phyloP scores from a whole-genome alignment of 2,888 invertebrate species.

The Noctua comes region DNA sequence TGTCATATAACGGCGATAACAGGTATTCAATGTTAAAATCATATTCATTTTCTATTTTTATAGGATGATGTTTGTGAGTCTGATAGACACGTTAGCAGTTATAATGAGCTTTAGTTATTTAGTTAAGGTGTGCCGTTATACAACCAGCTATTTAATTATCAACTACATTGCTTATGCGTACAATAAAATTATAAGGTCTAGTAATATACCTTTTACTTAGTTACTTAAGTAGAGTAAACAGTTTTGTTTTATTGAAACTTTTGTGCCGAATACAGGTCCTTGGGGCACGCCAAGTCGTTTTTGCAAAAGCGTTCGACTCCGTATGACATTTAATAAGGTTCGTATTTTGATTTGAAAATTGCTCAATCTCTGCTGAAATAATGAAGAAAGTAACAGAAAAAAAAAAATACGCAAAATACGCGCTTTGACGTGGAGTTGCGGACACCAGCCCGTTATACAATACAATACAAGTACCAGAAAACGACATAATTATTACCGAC shows the following conservation, averaged over 20 bases:
- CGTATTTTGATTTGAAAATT: neutral
- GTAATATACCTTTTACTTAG: neutral
- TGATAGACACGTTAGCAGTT: constrained; percentile 26
- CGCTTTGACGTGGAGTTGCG: no score
- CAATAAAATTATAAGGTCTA: neutral
- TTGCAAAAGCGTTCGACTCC: constrained; percentile 3
- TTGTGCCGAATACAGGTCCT: neutral
- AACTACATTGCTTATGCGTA: neutral
- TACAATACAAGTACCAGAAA: no score
- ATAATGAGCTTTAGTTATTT: constrained; percentile 41
- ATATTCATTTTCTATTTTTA: constrained; percentile 74
- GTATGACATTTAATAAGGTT: neutral
- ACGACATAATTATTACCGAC: neutral
- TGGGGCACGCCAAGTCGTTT: neutral
- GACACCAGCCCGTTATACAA: no score
- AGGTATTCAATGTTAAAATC: constrained; percentile 77
- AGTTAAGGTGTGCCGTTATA: constrained; percentile 8
- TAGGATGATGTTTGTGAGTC: constrained; percentile 47
- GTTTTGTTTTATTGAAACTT: neutral
- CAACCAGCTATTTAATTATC: constrained; percentile 1
- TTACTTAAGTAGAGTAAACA: neutral
- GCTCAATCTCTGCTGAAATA: neutral
- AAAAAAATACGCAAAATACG: no score
- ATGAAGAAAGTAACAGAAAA: neutral
- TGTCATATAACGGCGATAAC: constrained; percentile 86